Evolutionary conservation across 2,888 invertebrate genomes (phyloP).

Genomic region (Oscheius sp.): DNA sequence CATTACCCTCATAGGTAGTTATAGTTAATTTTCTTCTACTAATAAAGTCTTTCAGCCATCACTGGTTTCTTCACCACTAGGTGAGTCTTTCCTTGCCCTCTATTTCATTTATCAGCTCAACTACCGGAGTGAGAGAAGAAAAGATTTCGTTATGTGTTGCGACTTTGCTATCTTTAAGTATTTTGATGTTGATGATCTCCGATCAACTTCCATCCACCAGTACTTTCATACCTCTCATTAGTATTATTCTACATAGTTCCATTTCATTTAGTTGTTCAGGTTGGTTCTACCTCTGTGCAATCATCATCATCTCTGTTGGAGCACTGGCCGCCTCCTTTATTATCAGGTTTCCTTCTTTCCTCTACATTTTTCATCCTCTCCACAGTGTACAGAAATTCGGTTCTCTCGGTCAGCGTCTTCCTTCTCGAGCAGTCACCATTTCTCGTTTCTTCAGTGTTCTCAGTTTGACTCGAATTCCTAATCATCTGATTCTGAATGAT

Average conservation of each 20-base stretch:
- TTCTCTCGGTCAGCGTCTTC: conserved; percentile 63
- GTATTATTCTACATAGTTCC: conserved; percentile 54
- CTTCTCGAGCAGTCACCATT: conserved; percentile 43
- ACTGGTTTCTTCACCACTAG: conserved; percentile 52
- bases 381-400: conserved; percentile 71
- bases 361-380: no score
- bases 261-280: conserved; percentile 35
- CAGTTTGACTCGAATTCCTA: conserved; percentile 13
- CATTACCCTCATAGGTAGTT: conserved; percentile 55
- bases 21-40: conserved; percentile 29
- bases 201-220: conserved; percentile 72
- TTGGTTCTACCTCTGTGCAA: conserved; percentile 41
- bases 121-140: conserved; percentile 38
- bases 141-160: conserved; percentile 68
- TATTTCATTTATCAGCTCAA: conserved; percentile 31
- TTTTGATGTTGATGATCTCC: conserved; percentile 71
- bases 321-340: conserved; percentile 40
- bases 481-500: conserved; percentile 27
- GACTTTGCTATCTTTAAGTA: conserved; percentile 71
- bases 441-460: conserved; percentile 13
- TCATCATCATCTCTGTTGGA: conserved; percentile 40
- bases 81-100: neutral
- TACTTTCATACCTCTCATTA: conserved; percentile 72
- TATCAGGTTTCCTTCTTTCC: conserved; percentile 29
- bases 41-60: conserved; percentile 49